A percentile compares a stretch with the other conserved stretches of the same genome.
Conservation (phyloP, 1,140 invertebrate species). For the Catajapyx aquilonaris region DNA sequence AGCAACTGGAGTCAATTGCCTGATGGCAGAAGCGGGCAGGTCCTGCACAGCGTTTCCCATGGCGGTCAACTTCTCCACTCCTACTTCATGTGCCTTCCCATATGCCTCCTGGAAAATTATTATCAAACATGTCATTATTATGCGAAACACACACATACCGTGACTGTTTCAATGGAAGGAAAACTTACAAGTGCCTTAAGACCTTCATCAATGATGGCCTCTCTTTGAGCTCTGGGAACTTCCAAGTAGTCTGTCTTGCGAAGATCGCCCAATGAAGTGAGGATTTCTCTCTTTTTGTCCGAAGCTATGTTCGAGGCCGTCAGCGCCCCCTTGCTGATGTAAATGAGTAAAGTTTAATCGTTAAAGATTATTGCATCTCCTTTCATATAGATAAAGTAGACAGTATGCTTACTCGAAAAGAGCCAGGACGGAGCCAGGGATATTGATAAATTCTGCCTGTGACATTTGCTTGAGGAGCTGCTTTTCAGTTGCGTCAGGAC, state of each 20-base stretch:
- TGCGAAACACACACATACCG: no score
- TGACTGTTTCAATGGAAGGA: no score
- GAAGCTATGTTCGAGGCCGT: no score
- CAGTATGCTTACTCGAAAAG: background rate
- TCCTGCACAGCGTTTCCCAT: conserved; percentile 10
- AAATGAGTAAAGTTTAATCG: no score
- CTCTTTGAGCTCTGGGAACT: background rate
- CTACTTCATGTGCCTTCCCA: no score
- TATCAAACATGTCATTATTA: no score
- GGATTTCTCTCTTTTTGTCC: background rate
- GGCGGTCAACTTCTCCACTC: conserved; percentile 10
- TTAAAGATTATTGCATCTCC: no score
- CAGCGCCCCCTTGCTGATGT: no score
- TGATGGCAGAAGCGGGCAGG: conserved; percentile 9
- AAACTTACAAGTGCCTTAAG: background rate
- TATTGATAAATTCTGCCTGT: background rate
- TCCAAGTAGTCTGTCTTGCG: background rate
- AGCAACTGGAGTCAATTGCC: conserved; percentile 10
- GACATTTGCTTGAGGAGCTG: background rate
- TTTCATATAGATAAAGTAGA: no score
- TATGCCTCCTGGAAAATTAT: no score
- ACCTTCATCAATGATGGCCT: background rate
- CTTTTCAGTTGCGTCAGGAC: background rate
- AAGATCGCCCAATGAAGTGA: background rate
- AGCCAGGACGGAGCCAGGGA: background rate